Evolutionary conservation across 2,888 invertebrate genomes (phyloP).

Genomic region (Eucriotettix oculatus): DNA sequence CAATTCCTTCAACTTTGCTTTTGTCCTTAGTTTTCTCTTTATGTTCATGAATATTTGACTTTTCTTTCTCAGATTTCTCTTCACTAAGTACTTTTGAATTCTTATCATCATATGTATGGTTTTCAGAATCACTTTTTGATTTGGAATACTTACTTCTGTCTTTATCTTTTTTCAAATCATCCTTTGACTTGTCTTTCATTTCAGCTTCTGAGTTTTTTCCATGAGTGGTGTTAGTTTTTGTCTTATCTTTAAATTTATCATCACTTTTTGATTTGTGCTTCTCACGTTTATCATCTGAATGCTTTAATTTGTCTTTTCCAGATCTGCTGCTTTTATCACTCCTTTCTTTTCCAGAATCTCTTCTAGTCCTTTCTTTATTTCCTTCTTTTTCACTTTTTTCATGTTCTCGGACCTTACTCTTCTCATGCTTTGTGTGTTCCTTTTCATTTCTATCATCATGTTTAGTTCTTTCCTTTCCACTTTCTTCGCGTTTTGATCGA

Average conservation of each 20-base stretch:
- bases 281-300: slow-evolving; percentile 5
- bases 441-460: slow-evolving; percentile 5
- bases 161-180: not conserved
- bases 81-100: slow-evolving; percentile 11
- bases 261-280: slow-evolving; percentile 20
- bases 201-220: not conserved
- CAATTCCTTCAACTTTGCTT: slow-evolving; percentile 15
- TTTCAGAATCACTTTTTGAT: slow-evolving; percentile 14
- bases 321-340: slow-evolving; percentile 10
- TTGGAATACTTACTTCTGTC: slow-evolving; percentile 8
- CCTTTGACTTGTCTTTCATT: not conserved
- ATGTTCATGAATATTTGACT: slow-evolving; percentile 18
- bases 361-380: slow-evolving; percentile 5
- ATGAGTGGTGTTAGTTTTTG: not conserved
- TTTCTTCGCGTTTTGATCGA: slow-evolving; percentile 3
- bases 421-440: not conserved
- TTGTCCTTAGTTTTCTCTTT: slow-evolving; percentile 17
- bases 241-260: slow-evolving; percentile 30
- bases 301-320: slow-evolving; percentile 10
- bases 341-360: slow-evolving; percentile 9
- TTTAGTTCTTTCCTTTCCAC: slow-evolving; percentile 19
- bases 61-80: slow-evolving; percentile 10
- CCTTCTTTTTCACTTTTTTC: slow-evolving; percentile 24
- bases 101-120: slow-evolving; percentile 12
- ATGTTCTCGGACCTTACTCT: slow-evolving; percentile 16